These are phyloP conservation scores for Eugnorisma glareosa DNA, from an alignment of 2,888 invertebrate genomes.

Conservation along the genomic window DNA sequence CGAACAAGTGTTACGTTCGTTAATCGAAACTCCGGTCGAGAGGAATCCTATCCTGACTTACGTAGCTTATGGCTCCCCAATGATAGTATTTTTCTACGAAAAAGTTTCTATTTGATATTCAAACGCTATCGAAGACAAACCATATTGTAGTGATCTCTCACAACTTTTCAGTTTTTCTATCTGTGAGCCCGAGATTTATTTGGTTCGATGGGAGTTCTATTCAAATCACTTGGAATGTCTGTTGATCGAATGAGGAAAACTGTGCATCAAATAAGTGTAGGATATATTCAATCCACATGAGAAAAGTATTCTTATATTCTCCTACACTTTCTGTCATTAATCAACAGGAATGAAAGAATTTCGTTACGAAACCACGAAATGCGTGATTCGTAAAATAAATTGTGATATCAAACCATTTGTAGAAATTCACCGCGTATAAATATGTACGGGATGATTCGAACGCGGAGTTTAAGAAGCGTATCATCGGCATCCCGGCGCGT, in stretches of 20 bases:
- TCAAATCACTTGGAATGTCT: constrained; percentile 44
- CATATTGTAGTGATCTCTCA: constrained; percentile 48
- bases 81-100: constrained; percentile 27
- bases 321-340: constrained; percentile 40
- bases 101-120: constrained; percentile 50
- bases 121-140: constrained; percentile 40
- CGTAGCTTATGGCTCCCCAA: constrained; percentile 25
- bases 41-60: constrained; percentile 31
- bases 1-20: constrained; percentile 54
- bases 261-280: constrained; percentile 30
- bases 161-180: constrained; percentile 55
- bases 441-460: constrained; percentile 72
- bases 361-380: constrained; percentile 41
- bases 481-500: constrained; percentile 85
- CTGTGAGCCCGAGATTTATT: constrained; percentile 53
- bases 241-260: constrained; percentile 42
- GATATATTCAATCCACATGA: constrained; percentile 28
- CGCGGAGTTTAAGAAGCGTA: constrained; percentile 81
- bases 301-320: constrained; percentile 17
- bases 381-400: constrained; percentile 66
- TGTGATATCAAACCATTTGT: constrained; percentile 77
- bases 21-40: constrained; percentile 59
- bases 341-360: constrained; percentile 53
- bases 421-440: constrained; percentile 68
- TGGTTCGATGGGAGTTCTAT: constrained; percentile 48